Evolutionary conservation across 1,140 invertebrate genomes (phyloP), one percentile per base, ranked within the genome.

Genomic region (Zaprionus capensis): DNA sequence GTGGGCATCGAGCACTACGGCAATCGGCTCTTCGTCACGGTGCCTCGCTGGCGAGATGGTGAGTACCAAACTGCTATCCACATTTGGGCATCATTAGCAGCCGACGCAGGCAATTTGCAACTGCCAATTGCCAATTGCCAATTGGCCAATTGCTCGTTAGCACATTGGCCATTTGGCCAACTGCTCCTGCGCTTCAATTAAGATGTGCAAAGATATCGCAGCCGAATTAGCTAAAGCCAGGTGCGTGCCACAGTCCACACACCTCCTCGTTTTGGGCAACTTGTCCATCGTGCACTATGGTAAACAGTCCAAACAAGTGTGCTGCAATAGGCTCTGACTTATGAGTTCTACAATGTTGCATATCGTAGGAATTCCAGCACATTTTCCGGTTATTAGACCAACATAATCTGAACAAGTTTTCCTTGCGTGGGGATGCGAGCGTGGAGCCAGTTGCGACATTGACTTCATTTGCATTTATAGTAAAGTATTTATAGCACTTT

Each of bases 1-100:
- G 96, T 97, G 4, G 96, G 96, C 14, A 95, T 97, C 31, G 96
- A 97, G 92, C 93, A 96, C 64, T 97, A 95, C 95, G 94, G 93
- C 38, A 95, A 97, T 78, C 96, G 96, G 71, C 93, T 97, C 0
- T 97, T 97, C 85, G 94, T 97, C 31, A 95, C 95, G 24, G 95
- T 97, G 1, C 96, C 96, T 1, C 94, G 96, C 80, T 97, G 96
- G 96, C 94, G 94, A 49, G 93, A 94, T 82, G 95, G 94, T 95
- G 79, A 93, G 93, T 34, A 34, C 9, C 3, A 34, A 34, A 34
- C 31, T 34, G 31, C 31, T 11, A 0, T 34, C 57, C 34, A 24
- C 1, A 31, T 76, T 72, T 82, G 82, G 82, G 49, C 82, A 82
- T 82, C 68, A 76, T 85, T 86, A 80, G 65, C 53, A 5, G 26